Base-by-base conservation (phyloP, 1,140 invertebrate species). In the Drosophila pallidifrons region DNA sequence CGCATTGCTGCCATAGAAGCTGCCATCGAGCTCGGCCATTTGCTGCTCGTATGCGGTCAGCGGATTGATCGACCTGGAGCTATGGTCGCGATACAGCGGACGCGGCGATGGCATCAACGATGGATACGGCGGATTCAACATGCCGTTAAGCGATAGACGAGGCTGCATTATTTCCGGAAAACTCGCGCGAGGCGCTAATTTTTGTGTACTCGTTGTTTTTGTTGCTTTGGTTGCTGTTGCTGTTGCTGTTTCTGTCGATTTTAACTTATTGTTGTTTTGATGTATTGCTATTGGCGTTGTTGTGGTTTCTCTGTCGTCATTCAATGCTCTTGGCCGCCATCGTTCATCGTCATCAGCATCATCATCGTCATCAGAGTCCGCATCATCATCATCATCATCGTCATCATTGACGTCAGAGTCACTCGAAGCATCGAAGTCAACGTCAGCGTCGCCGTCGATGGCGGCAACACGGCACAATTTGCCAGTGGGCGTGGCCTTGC, bases 71-170 rank as follows among this genome's bases (percentile, higher is more conserved):
- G 91, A 92, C 47, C 91, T 75, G 16, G 91, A 92, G 71, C 91
- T 92, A 63, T 82, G 81, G 54, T 92, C 91, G 32, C 91, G 64
- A 46, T 92, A 92, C 0, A 92, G 71, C 6, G 91, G 91, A 35
- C 91, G 85, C 52, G 91, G 91, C 46, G 91, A 92, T 38, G 91
- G 91, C 89, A 92, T 92, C 49, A 92, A 73, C 63, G 86, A 89
- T 49, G 85, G 85, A 52, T 92, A 82, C 43, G 91, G 61, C 52
- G 85, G 85, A 46, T 92, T 86, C 16, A 92, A 70, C 71, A 92
- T 81, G 52, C 91, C 91, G 64, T 92, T 92, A n/a, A 92, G 71
- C 20, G 91, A 92, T 5, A 92, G 79, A 13, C 91, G 89, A 5
- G 91, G 91, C 67, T 92, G 91, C 91, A 92, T 92, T 69, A 90